phyloP scores from a whole-genome alignment of 2,888 invertebrate genomes.

The Drosophila niveifrons region DNA sequence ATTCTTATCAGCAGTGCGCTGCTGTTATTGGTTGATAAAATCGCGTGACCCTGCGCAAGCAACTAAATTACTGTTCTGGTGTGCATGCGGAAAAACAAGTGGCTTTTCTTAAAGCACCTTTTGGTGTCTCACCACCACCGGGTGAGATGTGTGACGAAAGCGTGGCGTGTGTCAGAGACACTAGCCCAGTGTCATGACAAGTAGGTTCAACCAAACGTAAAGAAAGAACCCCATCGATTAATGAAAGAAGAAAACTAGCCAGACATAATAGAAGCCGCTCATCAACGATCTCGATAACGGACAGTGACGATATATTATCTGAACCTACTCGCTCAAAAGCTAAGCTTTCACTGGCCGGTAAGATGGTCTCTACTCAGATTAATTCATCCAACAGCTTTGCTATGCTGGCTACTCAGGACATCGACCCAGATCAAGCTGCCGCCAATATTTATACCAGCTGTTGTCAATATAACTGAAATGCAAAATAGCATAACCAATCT shows the following conservation, averaged over 20 bases:
- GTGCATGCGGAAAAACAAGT: background rate
- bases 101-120: background rate
- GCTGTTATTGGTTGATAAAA: background rate
- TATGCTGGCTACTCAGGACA: no score
- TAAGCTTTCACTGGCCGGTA: no score
- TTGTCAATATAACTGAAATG: no score
- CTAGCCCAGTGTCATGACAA: slow-evolving; percentile 2
- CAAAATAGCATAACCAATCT: no score
- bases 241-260: background rate
- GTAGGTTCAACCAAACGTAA: slow-evolving; percentile 1
- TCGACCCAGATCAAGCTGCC: no score
- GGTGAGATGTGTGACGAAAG: slow-evolving; percentile 3
- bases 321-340: no score
- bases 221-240: background rate
- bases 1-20: background rate
- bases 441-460: no score
- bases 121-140: background rate
- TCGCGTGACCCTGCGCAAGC: background rate
- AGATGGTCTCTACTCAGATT: no score
- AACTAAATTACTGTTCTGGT: background rate
- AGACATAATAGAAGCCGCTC: background rate
- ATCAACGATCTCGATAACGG: slow-evolving; percentile 2
- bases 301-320: no score
- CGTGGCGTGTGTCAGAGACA: background rate
- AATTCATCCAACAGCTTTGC: no score